phyloP scores from a whole-genome alignment of 2,888 invertebrate genomes.

The Syritta pipiens region DNA sequence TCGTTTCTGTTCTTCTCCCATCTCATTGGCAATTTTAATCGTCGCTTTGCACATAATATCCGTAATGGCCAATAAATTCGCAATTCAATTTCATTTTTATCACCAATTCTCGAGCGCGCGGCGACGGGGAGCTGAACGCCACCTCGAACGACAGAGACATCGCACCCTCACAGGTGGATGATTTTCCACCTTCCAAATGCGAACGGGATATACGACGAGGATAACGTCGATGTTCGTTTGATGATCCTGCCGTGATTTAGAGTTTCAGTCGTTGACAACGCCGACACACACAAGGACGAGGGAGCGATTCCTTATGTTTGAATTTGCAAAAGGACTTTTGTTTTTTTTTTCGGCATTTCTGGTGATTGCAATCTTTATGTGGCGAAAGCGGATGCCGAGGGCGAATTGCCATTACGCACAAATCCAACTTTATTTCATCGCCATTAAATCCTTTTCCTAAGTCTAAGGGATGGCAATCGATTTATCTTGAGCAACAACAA shows the following conservation, averaged over 20 bases:
- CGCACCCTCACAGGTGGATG: slow-evolving; percentile 7
- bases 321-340: slow-evolving; percentile 18
- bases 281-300: background rate
- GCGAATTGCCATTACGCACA: slow-evolving; percentile 45
- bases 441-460: slow-evolving; percentile 60
- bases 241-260: slow-evolving; percentile 45
- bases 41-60: slow-evolving; percentile 64
- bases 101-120: slow-evolving; percentile 28
- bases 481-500: slow-evolving; percentile 42
- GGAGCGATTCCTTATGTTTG: slow-evolving; percentile 18
- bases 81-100: slow-evolving; percentile 63
- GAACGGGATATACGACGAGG: slow-evolving; percentile 22
- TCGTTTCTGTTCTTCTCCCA: background rate
- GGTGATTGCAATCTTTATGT: background rate
- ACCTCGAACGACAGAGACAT: background rate
- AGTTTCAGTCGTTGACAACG: background rate
- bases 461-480: slow-evolving; percentile 51
- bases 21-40: slow-evolving; percentile 61
- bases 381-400: background rate
- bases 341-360: no score
- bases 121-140: background rate
- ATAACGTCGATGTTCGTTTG: slow-evolving; percentile 45
- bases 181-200: slow-evolving; percentile 21
- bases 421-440: slow-evolving; percentile 61
- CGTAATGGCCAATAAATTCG: slow-evolving; percentile 63